Evolutionary conservation across 92 coral and sea anemone genomes (phyloP).

Genomic region (Porites rus): DNA sequence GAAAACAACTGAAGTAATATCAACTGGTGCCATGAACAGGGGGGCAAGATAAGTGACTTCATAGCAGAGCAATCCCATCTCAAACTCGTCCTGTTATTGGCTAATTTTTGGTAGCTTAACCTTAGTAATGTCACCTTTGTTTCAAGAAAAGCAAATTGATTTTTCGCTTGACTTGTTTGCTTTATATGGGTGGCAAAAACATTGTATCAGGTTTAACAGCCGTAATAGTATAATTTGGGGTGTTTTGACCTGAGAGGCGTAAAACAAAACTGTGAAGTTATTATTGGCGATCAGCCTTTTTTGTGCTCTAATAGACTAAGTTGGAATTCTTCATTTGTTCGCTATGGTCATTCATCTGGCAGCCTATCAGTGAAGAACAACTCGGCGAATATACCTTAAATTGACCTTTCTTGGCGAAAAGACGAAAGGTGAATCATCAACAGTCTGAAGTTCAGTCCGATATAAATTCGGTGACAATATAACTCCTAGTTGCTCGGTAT

Average conservation of each 20-base stretch:
- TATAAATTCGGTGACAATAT: too few species aligned
- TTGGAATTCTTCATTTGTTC: not conserved
- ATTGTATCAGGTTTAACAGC: not conserved
- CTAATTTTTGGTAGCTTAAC: conserved; percentile 7
- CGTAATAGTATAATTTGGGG: not conserved
- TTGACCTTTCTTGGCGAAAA: too few species aligned
- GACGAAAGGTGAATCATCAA: too few species aligned
- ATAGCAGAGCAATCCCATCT: conserved; percentile 62
- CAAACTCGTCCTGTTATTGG: conserved; percentile 50
- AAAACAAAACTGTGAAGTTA: not conserved
- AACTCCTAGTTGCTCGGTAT: too few species aligned
- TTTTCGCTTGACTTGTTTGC: conserved; percentile 12
- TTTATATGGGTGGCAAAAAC: not conserved
- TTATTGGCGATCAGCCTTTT: not conserved
- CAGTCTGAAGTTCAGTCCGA: too few species aligned
- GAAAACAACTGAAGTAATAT: conserved; percentile 50
- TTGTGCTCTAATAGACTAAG: not conserved
- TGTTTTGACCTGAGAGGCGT: not conserved
- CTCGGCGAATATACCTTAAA: too few species aligned
- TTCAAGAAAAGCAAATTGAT: not conserved
- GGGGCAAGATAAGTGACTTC: conserved; percentile 60
- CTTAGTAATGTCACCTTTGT: not conserved
- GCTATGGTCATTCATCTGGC: too few species aligned
- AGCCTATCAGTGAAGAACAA: too few species aligned
- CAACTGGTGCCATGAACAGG: conserved; percentile 30